Evolutionary conservation across 1,140 invertebrate species (phyloP).

Genomic region (Dreissena rostriformis): DNA sequence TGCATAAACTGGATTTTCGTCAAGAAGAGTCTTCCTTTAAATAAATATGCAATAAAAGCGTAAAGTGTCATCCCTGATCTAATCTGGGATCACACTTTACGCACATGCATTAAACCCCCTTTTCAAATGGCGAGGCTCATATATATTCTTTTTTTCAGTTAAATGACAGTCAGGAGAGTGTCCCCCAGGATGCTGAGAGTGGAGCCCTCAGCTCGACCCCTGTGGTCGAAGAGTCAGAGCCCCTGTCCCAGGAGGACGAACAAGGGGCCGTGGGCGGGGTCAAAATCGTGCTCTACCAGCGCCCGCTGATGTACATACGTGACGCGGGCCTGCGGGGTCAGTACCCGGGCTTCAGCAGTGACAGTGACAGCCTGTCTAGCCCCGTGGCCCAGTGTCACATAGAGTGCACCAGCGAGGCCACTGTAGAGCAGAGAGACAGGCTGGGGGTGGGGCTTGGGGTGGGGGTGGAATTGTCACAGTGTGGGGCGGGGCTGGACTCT

Average conservation of each 20-base stretch:
- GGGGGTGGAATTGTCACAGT: too few relatives aligned
- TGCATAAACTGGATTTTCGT: too few relatives aligned
- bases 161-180: conserved; percentile 74
- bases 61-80: too few relatives aligned
- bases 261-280: conserved; percentile 52
- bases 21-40: too few relatives aligned
- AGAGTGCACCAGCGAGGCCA: conserved; percentile 24
- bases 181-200: conserved; percentile 71
- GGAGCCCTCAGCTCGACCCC: conserved; percentile 50
- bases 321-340: conserved; percentile 6
- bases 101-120: too few relatives aligned
- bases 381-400: conserved; percentile 52
- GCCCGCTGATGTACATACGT: conserved; percentile 11
- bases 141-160: conserved; percentile 59
- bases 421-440: conserved; percentile 12
- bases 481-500: too few relatives aligned
- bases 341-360: conserved; percentile 51
- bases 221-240: conserved; percentile 45
- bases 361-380: conserved; percentile 34
- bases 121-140: too few relatives aligned
- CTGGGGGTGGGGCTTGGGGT: too few relatives aligned
- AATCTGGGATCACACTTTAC: too few relatives aligned
- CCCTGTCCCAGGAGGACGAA: conserved; percentile 47
- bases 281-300: conserved; percentile 55
- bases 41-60: too few relatives aligned